Conservation (phyloP, 1,140 invertebrate genomes). For the Trinorchestia longiramus region DNA sequence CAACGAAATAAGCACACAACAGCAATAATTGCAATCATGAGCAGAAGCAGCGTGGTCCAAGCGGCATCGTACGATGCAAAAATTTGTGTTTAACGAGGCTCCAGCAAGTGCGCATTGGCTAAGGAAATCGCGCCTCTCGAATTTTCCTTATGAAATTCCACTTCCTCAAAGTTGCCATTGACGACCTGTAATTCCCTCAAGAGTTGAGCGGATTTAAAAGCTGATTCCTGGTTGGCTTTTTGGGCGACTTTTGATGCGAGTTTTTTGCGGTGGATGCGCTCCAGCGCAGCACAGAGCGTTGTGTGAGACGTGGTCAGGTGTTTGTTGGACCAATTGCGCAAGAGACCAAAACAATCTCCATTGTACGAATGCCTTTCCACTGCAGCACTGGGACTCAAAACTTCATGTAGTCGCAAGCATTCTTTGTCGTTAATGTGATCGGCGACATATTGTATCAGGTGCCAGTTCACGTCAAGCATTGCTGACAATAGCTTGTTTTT, state of each 20-base stretch:
- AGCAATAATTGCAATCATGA: neutral
- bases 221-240: conserved; percentile 51
- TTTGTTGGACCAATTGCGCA: conserved; percentile 30
- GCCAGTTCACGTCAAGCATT: conserved; percentile 38
- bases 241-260: conserved; percentile 20
- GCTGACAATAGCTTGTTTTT: neutral
- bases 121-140: neutral
- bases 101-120: neutral
- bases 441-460: conserved; percentile 35
- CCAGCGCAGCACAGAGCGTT: conserved; percentile 19
- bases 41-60: neutral
- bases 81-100: neutral
- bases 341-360: conserved; percentile 39
- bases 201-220: conserved; percentile 37
- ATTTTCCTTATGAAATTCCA: neutral
- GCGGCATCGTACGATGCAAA: neutral
- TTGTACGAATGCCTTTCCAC: conserved; percentile 5
- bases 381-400: neutral
- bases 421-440: conserved; percentile 51
- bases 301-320: conserved; percentile 12
- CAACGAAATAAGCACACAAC: neutral
- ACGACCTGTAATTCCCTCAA: conserved; percentile 24
- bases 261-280: conserved; percentile 37
- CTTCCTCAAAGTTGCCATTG: neutral
- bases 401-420: conserved; percentile 35